These are phyloP conservation scores for Mirza zaza DNA, from an alignment of 2,113 vertebrate species.

Conservation along the genomic window DNA sequence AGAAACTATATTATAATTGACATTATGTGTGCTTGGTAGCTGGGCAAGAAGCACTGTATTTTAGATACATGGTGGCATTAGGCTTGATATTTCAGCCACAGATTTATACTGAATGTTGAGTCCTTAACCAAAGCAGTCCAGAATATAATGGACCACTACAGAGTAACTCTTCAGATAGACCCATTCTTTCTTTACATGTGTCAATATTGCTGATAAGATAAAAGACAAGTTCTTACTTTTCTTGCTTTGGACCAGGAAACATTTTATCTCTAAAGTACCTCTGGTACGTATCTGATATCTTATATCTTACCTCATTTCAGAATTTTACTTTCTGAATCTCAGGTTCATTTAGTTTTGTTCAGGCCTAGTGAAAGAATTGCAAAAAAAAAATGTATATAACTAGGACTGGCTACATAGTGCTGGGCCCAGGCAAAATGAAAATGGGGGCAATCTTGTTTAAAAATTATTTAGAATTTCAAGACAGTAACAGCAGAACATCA, in stretches of 20 bases:
- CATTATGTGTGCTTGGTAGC: not conserved
- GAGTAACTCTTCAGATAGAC: not conserved
- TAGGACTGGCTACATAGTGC: not conserved
- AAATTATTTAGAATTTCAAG: not conserved
- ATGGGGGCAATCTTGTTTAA: not conserved
- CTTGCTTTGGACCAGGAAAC: not conserved
- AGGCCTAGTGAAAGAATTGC: not conserved
- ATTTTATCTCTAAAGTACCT: not conserved
- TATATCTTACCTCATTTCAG: not conserved
- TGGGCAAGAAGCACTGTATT: not conserved
- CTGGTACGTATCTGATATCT: not conserved
- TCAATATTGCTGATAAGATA: not conserved
- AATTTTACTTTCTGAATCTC: not conserved
- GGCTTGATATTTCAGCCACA: not conserved
- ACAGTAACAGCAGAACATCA: not conserved
- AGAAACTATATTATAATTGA: not conserved
- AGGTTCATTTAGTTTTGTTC: not conserved
- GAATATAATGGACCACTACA: not conserved
- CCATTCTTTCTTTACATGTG: not conserved
- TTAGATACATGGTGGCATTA: not conserved
- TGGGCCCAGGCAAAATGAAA: not conserved
- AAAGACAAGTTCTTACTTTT: not conserved
- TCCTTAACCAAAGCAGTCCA: not conserved
- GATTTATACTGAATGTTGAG: not conserved
- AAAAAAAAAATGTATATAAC: not conserved